These are phyloP conservation scores for Cheilosia variabilis DNA, from an alignment of 2,888 invertebrate species.

Conservation along the genomic window DNA sequence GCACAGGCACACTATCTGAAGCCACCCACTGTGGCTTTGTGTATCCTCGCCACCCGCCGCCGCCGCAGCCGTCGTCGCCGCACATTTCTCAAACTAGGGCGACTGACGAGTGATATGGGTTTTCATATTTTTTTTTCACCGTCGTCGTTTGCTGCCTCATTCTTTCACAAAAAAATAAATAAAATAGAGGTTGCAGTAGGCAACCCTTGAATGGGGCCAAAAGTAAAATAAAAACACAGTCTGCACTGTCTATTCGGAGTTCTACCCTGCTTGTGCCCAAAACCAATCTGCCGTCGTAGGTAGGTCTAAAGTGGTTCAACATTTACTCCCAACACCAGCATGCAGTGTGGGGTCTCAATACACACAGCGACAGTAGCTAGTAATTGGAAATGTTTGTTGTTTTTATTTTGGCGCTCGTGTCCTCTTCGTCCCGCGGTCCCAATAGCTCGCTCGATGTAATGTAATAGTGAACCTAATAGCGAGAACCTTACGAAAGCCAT, in stretches of 20 bases:
- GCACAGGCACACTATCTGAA: conserved; percentile 9
- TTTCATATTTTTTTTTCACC: conserved; percentile 33
- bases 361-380: conserved; percentile 48
- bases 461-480: conserved; percentile 17
- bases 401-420: conserved; percentile 3
- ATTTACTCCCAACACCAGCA: conserved; percentile 40
- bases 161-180: conserved; percentile 4
- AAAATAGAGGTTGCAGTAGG: conserved; percentile 27
- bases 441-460: conserved; percentile 47
- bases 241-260: conserved; percentile 11
- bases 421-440: not conserved
- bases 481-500: conserved; percentile 49
- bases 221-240: conserved; percentile 22
- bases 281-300: conserved; percentile 16
- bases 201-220: conserved; percentile 44
- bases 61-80: conserved; percentile 34
- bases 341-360: conserved; percentile 26
- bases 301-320: conserved; percentile 18
- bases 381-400: conserved; percentile 50
- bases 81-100: conserved; percentile 67
- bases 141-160: not conserved
- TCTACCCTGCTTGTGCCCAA: conserved; percentile 4
- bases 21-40: conserved; percentile 51
- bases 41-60: conserved; percentile 15
- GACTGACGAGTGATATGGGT: conserved; percentile 68